Evolutionary conservation across 2,888 invertebrate species (phyloP).

Genomic region (Dendrolimus pini): DNA sequence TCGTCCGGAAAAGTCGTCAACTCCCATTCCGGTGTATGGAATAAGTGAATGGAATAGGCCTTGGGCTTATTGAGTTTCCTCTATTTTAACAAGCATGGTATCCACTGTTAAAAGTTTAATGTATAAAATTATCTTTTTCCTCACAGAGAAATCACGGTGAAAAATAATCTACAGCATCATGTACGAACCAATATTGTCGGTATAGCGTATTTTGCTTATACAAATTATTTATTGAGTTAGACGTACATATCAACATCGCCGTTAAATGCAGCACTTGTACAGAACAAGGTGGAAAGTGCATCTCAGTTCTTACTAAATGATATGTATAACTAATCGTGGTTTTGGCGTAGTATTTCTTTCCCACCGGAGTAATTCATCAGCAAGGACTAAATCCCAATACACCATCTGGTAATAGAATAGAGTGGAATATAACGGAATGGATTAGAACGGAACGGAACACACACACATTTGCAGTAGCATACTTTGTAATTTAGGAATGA

Average conservation of each 20-base stretch:
- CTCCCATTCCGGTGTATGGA: constrained; percentile 13
- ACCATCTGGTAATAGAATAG: too few relatives aligned
- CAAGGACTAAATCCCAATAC: too few relatives aligned
- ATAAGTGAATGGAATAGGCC: constrained; percentile 32
- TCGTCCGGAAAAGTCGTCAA: not conserved
- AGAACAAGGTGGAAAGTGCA: too few relatives aligned
- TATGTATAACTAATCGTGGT: too few relatives aligned
- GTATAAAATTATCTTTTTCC: not conserved
- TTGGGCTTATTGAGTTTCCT: constrained; percentile 29
- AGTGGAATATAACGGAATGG: too few relatives aligned
- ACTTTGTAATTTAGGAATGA: too few relatives aligned
- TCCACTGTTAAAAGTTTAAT: not conserved
- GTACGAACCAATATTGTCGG: not conserved
- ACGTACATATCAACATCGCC: not conserved
- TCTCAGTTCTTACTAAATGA: too few relatives aligned
- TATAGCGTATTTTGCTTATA: not conserved
- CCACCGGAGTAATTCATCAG: too few relatives aligned
- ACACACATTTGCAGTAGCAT: too few relatives aligned
- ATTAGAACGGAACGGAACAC: too few relatives aligned
- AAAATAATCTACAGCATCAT: not conserved
- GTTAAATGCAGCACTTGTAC: too few relatives aligned
- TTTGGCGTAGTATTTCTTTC: too few relatives aligned
- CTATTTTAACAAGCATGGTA: not conserved
- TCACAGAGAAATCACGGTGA: not conserved
- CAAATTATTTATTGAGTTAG: not conserved